phyloP scores from a whole-genome alignment of 2,888 invertebrate species.

The Drosophila monieri region DNA sequence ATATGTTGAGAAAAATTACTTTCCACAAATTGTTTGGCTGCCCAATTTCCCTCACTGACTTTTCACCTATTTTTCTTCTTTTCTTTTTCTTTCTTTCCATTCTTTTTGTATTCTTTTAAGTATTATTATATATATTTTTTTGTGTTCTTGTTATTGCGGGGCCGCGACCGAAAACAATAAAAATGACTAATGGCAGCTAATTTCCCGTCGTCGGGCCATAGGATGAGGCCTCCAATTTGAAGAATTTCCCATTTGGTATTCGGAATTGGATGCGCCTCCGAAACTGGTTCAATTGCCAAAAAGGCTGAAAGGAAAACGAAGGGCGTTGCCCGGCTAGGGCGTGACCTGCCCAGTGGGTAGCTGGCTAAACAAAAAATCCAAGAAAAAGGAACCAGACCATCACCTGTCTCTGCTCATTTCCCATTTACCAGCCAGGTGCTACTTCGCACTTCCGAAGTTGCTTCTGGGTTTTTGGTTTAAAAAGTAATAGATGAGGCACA shows the following conservation, averaged over 20 bases:
- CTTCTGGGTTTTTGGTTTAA: too few relatives aligned
- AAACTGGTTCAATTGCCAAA: constrained; percentile 42
- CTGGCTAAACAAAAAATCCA: not conserved
- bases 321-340: constrained; percentile 54
- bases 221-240: constrained; percentile 39
- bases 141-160: constrained; percentile 38
- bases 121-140: constrained; percentile 15
- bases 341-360: constrained; percentile 45
- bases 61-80: constrained; percentile 45
- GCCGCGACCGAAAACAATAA: constrained; percentile 77
- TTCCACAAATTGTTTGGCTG: constrained; percentile 73
- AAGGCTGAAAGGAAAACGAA: constrained; percentile 12
- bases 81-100: constrained; percentile 14
- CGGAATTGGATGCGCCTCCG: constrained; percentile 51
- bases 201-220: constrained; percentile 67
- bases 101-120: constrained; percentile 27
- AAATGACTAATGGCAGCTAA: constrained; percentile 80
- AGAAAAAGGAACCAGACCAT: constrained; percentile 2
- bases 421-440: constrained; percentile 25
- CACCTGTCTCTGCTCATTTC: constrained; percentile 35
- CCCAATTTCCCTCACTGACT: constrained; percentile 56
- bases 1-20: constrained; percentile 67
- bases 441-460: constrained; percentile 2
- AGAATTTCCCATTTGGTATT: constrained; percentile 43
- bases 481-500: too few relatives aligned